Base-by-base conservation (phyloP, 2,113 vertebrate species). In the Larimichthys polyactis region DNA sequence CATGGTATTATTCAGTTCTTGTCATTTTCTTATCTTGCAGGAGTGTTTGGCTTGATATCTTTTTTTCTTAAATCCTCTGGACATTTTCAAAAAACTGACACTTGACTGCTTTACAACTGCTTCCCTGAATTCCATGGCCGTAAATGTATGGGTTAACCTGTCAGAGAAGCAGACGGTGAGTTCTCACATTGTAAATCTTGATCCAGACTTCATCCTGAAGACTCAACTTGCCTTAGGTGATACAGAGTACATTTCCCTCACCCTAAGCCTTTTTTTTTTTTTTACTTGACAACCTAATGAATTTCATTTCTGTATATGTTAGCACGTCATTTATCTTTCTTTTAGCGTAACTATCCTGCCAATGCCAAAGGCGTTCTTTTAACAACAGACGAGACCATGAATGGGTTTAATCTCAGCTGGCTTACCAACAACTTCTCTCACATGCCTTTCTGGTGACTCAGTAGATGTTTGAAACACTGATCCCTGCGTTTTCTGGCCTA, bases 111-210 rank as follows among this genome's bases (percentile, higher is more conserved):
- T 83, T 60, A 75, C 58, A 78, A n/a, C 8, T 54, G 52, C 58
- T 75, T 74, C 75, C 63, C n/a, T 52, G 51, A 81, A 74, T 71
- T 88, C 82, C 52, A 71, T 16, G 4, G 20, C 60, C 40, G 66
- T 19, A 51, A 80, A 74, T 52, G 58, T 72, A 27, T 32, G 55
- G 58, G 66, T 86, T 81, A 85, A 65, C 60, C 49, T 89, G 85
- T 82, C 84, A 81, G 46, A 67, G 17, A 48, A 57, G 78, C 66
- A 58, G 78, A 75, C 63, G 7, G 17, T n/a, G 51, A 78, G 62
- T 71, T 87, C 76, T 88, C 79, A 85, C 88, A 55, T 81, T 75
- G 62, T 92, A 94, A 94, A 92, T 94, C 90, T 87, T 85, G 66
- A 84, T 52, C 71, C 73, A 65, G 64, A 17, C 40, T 75, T 82